These are phyloP conservation scores for Acanthurus tractus DNA, from an alignment of 2,797 vertebrate genomes.

Conservation along the genomic window DNA sequence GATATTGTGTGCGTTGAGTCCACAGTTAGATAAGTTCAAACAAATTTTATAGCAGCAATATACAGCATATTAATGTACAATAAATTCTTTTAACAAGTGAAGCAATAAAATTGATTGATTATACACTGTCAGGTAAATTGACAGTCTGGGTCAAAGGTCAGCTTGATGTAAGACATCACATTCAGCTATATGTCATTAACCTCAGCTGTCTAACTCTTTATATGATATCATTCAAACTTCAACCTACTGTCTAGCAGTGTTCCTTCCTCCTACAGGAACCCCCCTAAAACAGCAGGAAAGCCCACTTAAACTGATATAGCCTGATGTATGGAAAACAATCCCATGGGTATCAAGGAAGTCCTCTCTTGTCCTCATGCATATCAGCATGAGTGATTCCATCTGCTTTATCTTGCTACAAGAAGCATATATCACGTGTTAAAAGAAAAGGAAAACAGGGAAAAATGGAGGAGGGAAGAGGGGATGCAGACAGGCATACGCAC, in stretches of 20 bases:
- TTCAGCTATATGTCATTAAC: background rate
- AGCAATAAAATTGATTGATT: background rate
- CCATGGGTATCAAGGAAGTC: slow-evolving; percentile 34
- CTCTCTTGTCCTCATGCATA: slow-evolving; percentile 19
- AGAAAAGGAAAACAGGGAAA: slow-evolving; percentile 12
- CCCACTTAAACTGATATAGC: slow-evolving; percentile 30
- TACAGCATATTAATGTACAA: too few species aligned
- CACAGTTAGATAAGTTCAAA: background rate
- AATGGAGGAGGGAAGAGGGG: slow-evolving; percentile 32
- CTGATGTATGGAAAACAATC: slow-evolving; percentile 35
- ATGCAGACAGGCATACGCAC: slow-evolving; percentile 32
- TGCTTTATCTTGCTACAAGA: slow-evolving; percentile 48
- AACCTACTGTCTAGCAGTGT: background rate
- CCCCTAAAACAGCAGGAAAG: slow-evolving; percentile 31
- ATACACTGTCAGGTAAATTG: background rate
- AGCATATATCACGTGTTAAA: slow-evolving; percentile 48
- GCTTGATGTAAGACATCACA: slow-evolving; percentile 14
- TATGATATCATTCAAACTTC: slow-evolving; percentile 19
- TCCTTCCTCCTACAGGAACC: slow-evolving; percentile 12
- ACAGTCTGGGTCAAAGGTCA: slow-evolving; percentile 12
- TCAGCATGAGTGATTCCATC: slow-evolving; percentile 54
- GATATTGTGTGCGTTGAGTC: background rate
- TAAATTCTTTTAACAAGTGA: too few species aligned
- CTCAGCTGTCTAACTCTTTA: slow-evolving; percentile 11
- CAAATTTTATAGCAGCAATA: background rate